Evolutionary conservation across 2,888 invertebrate species (phyloP).

Genomic region (Netelia fuscicornis): DNA sequence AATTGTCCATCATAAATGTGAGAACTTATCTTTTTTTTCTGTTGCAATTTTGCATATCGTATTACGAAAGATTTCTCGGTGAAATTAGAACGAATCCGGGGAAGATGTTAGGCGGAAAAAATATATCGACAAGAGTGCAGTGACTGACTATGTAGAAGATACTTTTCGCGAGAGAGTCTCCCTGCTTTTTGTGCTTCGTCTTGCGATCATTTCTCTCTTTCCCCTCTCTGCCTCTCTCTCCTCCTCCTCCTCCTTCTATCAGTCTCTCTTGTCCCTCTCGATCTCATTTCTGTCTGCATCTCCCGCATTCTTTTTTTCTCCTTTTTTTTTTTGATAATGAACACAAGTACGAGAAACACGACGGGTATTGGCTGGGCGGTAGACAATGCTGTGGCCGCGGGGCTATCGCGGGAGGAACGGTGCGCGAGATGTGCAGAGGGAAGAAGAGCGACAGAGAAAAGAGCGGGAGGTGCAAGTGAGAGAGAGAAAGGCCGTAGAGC

Average conservation of each 20-base stretch:
- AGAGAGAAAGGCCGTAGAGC: slow-evolving; percentile 54
- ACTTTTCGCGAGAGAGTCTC: slow-evolving; percentile 40
- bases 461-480: slow-evolving; percentile 1
- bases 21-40: neutral
- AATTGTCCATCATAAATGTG: slow-evolving; percentile 30
- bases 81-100: neutral
- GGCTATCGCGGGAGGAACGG: slow-evolving; percentile 82
- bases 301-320: slow-evolving; percentile 70
- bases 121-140: slow-evolving; percentile 24
- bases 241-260: slow-evolving; percentile 43
- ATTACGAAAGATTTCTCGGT: neutral
- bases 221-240: slow-evolving; percentile 20
- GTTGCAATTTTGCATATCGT: neutral
- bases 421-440: slow-evolving; percentile 47
- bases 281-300: slow-evolving; percentile 67
- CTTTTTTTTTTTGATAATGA: slow-evolving; percentile 82
- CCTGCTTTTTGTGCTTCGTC: slow-evolving; percentile 58
- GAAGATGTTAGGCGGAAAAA: slow-evolving; percentile 22
- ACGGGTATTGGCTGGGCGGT: slow-evolving; percentile 82
- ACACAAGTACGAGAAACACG: slow-evolving; percentile 83
- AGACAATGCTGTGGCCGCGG: slow-evolving; percentile 84
- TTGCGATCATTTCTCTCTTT: slow-evolving; percentile 24
- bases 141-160: slow-evolving; percentile 16
- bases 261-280: slow-evolving; percentile 55
- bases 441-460: slow-evolving; percentile 41